Conservation (phyloP, 1,140 invertebrate genomes). For the Aphelenchoides besseyi region DNA sequence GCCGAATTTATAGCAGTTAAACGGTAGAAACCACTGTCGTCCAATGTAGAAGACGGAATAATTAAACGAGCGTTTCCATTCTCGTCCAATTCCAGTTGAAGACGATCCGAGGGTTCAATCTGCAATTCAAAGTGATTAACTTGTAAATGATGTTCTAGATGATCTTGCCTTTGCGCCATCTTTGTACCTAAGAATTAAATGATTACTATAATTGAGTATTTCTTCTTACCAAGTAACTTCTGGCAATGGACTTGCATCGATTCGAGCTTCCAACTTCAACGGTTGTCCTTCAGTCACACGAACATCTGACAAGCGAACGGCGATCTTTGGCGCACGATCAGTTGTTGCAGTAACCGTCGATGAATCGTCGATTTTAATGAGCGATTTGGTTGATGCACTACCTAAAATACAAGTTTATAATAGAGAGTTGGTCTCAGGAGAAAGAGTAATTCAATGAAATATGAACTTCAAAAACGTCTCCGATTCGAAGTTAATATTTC, state of each 20-base stretch:
- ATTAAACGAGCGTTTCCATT: constrained; percentile 58
- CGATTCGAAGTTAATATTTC: too few relatives aligned
- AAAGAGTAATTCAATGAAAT: too few relatives aligned
- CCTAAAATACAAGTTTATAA: too few relatives aligned
- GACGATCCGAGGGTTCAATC: constrained; percentile 57
- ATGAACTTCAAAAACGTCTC: too few relatives aligned
- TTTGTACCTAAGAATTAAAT: constrained; percentile 57
- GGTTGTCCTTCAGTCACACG: constrained; percentile 60
- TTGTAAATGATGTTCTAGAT: too few relatives aligned
- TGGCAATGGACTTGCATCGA: constrained; percentile 55
- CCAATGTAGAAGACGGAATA: constrained; percentile 52
- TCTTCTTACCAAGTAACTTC: constrained; percentile 27
- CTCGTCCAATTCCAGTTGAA: constrained; percentile 44
- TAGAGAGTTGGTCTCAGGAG: too few relatives aligned
- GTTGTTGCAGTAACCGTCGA: constrained; percentile 2
- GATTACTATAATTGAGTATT: neutral
- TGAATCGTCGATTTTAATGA: constrained; percentile 53
- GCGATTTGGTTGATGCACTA: constrained; percentile 78
- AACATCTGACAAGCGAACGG: constrained; percentile 52
- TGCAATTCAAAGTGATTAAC: too few relatives aligned
- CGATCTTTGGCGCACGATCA: constrained; percentile 39
- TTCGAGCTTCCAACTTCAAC: constrained; percentile 56
- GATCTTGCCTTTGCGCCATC: constrained; percentile 57
- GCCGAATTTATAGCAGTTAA: constrained; percentile 62
- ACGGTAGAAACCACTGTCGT: constrained; percentile 58